Evolutionary conservation across 2,113 vertebrate genomes (phyloP).

Genomic region (Galemys pyrenaicus): DNA sequence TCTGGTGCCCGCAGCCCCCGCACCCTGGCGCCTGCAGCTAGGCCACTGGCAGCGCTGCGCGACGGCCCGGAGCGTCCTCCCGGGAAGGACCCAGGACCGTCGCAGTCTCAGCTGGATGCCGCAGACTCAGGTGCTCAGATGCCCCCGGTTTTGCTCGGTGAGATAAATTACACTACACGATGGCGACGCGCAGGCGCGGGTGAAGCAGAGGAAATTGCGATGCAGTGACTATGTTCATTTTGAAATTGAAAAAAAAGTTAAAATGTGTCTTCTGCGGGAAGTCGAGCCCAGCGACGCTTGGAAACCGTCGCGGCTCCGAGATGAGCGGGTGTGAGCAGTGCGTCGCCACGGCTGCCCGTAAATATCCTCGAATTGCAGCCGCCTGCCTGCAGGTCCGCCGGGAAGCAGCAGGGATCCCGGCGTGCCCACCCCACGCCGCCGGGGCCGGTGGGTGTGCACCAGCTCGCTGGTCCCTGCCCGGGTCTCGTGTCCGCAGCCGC

Average conservation of each 20-base stretch:
- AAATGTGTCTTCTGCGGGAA: neutral
- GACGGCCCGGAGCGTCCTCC: neutral
- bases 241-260: constrained; percentile 1
- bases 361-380: constrained; percentile 59
- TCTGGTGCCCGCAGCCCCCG: neutral
- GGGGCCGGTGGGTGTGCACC: neutral
- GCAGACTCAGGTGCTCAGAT: neutral
- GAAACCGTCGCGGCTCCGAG: constrained; percentile 17
- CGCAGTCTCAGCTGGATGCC: constrained; percentile 49
- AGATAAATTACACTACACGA: neutral
- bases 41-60: neutral
- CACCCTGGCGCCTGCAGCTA: neutral
- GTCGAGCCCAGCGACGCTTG: neutral
- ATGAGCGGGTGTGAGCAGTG: constrained; percentile 29
- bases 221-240: neutral
- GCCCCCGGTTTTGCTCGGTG: neutral
- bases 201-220: constrained; percentile 44
- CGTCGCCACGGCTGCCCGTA: constrained; percentile 43
- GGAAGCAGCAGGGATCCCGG: neutral
- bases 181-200: neutral
- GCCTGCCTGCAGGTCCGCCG: constrained; percentile 57
- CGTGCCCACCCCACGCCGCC: neutral
- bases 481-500: too few species aligned
- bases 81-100: constrained; percentile 32
- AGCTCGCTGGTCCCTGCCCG: too few species aligned